Conservation (phyloP, 2,888 invertebrate species). For the Micoletzkya japonica region DNA sequence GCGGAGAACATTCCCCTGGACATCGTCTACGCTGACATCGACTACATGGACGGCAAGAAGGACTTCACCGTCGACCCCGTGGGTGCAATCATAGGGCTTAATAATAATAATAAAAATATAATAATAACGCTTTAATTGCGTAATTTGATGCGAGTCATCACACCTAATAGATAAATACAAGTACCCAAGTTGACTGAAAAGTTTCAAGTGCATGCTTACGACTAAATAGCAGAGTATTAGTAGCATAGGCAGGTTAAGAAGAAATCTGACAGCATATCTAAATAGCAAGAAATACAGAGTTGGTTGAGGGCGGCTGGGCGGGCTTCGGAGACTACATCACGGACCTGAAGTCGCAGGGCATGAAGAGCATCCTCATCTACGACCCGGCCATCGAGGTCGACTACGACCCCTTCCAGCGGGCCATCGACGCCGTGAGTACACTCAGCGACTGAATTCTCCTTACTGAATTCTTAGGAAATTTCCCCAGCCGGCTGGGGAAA, state of each 20-base stretch:
- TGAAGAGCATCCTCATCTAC: constrained; percentile 56
- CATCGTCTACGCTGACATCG: constrained; percentile 82
- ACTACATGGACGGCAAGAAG: constrained; percentile 79
- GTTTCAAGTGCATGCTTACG: no score
- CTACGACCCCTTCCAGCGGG: constrained; percentile 51
- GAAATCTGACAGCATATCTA: no score
- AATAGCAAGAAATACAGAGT: no score
- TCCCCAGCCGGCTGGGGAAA: no score
- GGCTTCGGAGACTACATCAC: constrained; percentile 48
- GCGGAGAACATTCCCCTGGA: constrained; percentile 67
- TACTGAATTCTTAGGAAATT: no score
- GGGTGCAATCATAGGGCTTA: no score
- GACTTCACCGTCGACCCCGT: constrained; percentile 77
- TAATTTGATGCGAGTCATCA: neutral
- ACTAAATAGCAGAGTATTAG: no score
- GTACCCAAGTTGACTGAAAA: no score
- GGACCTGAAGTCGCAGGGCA: constrained; percentile 42
- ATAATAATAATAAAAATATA: neutral
- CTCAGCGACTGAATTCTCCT: no score
- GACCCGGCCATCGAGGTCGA: constrained; percentile 60
- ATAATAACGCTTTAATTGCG: neutral
- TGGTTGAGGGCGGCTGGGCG: no score
- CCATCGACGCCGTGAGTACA: constrained; percentile 34
- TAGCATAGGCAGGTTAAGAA: no score
- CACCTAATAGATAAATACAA: no score